These are phyloP conservation scores for Dinothrombium tinctorium DNA, from an alignment of 1,140 invertebrate genomes.

Conservation along the genomic window DNA sequence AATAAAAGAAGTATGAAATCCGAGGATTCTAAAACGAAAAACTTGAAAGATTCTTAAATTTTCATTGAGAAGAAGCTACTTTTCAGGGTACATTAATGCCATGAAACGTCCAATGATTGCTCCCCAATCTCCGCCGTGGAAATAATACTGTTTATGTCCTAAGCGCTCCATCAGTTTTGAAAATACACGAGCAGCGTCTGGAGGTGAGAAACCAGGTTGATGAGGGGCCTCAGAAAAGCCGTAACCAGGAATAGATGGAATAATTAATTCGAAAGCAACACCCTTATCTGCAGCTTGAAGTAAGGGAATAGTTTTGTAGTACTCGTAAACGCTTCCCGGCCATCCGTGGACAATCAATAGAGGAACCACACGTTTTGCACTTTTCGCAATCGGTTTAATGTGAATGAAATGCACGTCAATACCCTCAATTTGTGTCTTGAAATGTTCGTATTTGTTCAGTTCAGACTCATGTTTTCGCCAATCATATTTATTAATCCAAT, in stretches of 20 bases:
- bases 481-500: slow-evolving; percentile 46
- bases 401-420: slow-evolving; percentile 37
- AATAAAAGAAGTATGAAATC: slow-evolving; percentile 1
- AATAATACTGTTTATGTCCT: slow-evolving; percentile 44
- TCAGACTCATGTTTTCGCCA: slow-evolving; percentile 38
- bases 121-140: slow-evolving; percentile 56
- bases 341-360: slow-evolving; percentile 37
- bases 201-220: slow-evolving; percentile 22
- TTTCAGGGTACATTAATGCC: background rate
- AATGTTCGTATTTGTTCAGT: slow-evolving; percentile 25
- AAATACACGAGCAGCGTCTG: slow-evolving; percentile 42
- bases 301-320: slow-evolving; percentile 49
- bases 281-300: slow-evolving; percentile 28
- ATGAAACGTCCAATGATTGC: slow-evolving; percentile 15
- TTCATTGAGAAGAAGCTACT: background rate
- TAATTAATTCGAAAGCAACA: slow-evolving; percentile 51
- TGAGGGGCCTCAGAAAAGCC: slow-evolving; percentile 49
- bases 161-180: slow-evolving; percentile 57
- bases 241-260: slow-evolving; percentile 56
- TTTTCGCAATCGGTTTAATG: slow-evolving; percentile 22
- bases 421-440: slow-evolving; percentile 31
- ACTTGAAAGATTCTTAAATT: background rate
- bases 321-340: slow-evolving; percentile 67
- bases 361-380: slow-evolving; percentile 4
- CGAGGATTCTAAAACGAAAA: background rate